These are phyloP conservation scores for Herpetotheres cachinnans DNA, from an alignment of 2,113 vertebrate genomes.

Conservation along the genomic window DNA sequence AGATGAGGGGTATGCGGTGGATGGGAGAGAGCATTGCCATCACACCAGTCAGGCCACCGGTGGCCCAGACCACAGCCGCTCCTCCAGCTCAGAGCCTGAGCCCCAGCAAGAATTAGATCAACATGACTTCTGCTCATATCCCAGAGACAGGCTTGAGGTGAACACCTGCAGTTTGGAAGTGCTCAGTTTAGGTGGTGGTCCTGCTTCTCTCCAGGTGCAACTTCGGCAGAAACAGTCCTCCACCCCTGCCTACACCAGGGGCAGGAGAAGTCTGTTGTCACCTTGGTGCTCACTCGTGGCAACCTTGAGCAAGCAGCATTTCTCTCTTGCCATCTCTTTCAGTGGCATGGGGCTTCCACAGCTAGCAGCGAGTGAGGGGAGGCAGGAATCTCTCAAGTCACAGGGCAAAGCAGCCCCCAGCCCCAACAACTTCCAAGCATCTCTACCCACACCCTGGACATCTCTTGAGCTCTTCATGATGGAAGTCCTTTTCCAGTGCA, in stretches of 20 bases:
- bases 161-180: neutral
- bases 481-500: neutral
- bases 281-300: neutral
- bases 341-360: neutral
- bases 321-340: neutral
- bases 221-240: neutral
- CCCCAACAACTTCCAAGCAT: fast-evolving
- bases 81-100: neutral
- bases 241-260: neutral
- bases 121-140: neutral
- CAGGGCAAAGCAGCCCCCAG: neutral
- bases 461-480: fast-evolving
- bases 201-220: neutral
- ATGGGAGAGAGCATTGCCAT: neutral
- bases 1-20: neutral
- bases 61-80: neutral
- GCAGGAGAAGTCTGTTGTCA: neutral
- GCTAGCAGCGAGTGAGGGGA: neutral
- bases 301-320: neutral
- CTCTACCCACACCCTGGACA: neutral
- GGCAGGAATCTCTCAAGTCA: neutral
- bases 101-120: neutral
- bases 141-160: neutral
- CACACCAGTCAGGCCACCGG: neutral
- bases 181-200: neutral